Conservation (phyloP, 2,888 invertebrate species). For the Hirtodrosophila trivittata region DNA sequence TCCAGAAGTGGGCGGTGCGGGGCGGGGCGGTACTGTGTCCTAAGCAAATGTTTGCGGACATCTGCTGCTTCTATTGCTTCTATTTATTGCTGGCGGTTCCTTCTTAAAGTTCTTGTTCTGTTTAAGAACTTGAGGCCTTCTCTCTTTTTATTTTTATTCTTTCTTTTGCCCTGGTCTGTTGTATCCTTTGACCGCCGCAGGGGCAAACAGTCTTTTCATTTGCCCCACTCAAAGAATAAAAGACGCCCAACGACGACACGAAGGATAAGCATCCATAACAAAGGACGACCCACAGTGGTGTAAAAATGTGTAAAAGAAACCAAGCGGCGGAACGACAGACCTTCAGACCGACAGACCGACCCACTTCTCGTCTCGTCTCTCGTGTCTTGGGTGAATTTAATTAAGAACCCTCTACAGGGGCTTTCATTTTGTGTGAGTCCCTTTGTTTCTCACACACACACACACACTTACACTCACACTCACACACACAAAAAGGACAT, state of each 20-base stretch:
- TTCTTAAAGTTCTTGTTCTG: conserved; percentile 45
- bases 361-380: conserved; percentile 33
- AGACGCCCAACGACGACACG: conserved; percentile 48
- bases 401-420: conserved; percentile 71
- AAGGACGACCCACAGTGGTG: conserved; percentile 41
- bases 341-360: conserved; percentile 28
- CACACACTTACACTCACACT: conserved; percentile 18
- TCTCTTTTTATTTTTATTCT: conserved; percentile 5
- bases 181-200: conserved; percentile 73
- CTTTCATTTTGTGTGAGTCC: conserved; percentile 44
- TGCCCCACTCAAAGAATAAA: conserved; percentile 49
- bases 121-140: conserved; percentile 27
- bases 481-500: conserved; percentile 32
- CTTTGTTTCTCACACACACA: conserved; percentile 45
- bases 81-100: conserved; percentile 27
- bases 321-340: conserved; percentile 11
- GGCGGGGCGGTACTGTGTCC: conserved; percentile 24
- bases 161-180: conserved; percentile 16
- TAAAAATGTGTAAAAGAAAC: neutral
- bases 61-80: conserved; percentile 13
- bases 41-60: conserved; percentile 72
- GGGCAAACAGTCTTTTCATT: conserved; percentile 71
- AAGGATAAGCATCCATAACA: conserved; percentile 65
- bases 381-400: conserved; percentile 73
- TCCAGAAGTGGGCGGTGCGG: neutral